Percentiles rank a stretch among this genome's conserved stretches.
Conservation (phyloP, 2,888 invertebrate species). For the Sphaerolaimus hirsutus region DNA sequence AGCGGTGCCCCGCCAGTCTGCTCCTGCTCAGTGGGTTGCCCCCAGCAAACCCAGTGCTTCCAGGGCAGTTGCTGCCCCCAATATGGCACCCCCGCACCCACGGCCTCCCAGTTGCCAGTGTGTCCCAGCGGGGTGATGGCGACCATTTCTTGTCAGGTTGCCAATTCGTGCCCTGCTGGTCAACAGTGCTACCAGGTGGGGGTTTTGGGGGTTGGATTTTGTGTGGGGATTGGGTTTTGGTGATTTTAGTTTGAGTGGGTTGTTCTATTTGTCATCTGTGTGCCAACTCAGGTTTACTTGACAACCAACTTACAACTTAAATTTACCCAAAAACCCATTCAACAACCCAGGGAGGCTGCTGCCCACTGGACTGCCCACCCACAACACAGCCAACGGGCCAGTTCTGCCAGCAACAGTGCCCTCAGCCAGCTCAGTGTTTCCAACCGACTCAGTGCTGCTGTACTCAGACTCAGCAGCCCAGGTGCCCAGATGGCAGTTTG, state of each 20-base stretch:
- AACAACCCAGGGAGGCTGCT: slow-evolving; percentile 7
- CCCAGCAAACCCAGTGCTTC: slow-evolving; percentile 13
- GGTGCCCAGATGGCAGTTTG: neutral
- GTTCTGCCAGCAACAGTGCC: slow-evolving; percentile 10
- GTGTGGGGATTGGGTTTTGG: too few species aligned
- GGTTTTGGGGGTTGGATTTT: too few species aligned
- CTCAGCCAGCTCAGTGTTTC: slow-evolving; percentile 9
- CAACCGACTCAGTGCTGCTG: slow-evolving; percentile 14
- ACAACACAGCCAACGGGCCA: slow-evolving; percentile 8
- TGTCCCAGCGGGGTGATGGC: neutral
- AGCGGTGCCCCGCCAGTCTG: slow-evolving; percentile 5
- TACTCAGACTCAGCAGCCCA: slow-evolving; percentile 4
- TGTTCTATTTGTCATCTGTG: too few species aligned
- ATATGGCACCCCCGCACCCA: neutral
- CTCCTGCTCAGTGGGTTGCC: slow-evolving; percentile 7
- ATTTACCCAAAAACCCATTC: too few species aligned
- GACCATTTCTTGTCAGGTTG: too few species aligned
- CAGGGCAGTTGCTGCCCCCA: slow-evolving; percentile 14
- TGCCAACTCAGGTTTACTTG: too few species aligned
- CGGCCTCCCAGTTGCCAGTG: neutral
- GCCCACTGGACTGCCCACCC: slow-evolving; percentile 16
- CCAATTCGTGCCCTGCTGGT: too few species aligned
- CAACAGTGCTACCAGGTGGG: too few species aligned
- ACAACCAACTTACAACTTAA: too few species aligned
- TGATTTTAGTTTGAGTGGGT: too few species aligned